Conservation (phyloP, 2,888 invertebrate genomes). For the Drosophila kuntzei region DNA sequence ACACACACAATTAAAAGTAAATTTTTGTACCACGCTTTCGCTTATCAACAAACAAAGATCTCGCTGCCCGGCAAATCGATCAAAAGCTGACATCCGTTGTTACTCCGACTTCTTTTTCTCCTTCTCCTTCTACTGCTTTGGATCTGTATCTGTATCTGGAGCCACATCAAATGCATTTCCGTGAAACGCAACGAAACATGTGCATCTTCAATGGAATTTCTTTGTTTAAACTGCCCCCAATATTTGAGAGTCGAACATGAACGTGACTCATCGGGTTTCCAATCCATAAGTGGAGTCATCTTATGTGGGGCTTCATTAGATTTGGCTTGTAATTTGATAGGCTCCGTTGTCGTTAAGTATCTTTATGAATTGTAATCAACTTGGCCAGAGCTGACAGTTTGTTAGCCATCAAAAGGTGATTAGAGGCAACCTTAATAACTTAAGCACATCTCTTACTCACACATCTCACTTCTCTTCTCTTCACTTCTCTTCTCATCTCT, state of each 20-base stretch:
- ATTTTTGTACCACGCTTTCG: slow-evolving; percentile 69
- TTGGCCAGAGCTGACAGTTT: slow-evolving; percentile 39
- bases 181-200: slow-evolving; percentile 33
- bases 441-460: slow-evolving; percentile 19
- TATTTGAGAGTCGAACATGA: slow-evolving; percentile 12
- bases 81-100: slow-evolving; percentile 61
- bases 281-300: slow-evolving; percentile 44
- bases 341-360: slow-evolving; percentile 60
- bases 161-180: slow-evolving; percentile 55
- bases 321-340: slow-evolving; percentile 62
- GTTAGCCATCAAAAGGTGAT: slow-evolving; percentile 56
- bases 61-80: slow-evolving; percentile 63
- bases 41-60: slow-evolving; percentile 67
- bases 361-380: slow-evolving; percentile 54
- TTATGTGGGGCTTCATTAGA: slow-evolving; percentile 64
- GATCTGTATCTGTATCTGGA: slow-evolving; percentile 19
- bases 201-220: slow-evolving; percentile 76
- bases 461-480: neutral
- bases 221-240: slow-evolving; percentile 63
- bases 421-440: slow-evolving; percentile 43
- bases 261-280: slow-evolving; percentile 70
- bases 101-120: neutral
- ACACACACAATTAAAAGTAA: slow-evolving; percentile 60
- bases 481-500: neutral
- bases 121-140: neutral